A percentile compares a stretch with the other conserved stretches of the same genome.
Conservation (phyloP, 2,113 vertebrate species). For the Epinephelus lanceolatus region DNA sequence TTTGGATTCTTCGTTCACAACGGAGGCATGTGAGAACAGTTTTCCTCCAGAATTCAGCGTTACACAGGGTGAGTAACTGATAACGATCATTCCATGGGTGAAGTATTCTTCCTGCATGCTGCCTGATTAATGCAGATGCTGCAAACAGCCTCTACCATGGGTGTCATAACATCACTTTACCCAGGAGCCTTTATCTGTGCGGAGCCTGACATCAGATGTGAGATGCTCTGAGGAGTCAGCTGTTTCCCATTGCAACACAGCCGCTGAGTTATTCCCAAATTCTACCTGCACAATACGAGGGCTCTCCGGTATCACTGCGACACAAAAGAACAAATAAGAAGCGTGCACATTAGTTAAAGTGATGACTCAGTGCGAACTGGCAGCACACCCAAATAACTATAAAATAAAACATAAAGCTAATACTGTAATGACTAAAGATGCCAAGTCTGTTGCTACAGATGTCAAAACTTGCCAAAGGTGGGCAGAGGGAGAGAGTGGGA, state of each 20-base stretch:
- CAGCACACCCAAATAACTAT: neutral
- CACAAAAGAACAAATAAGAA: conserved; percentile 2
- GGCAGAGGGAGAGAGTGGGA: neutral
- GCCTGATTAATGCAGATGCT: neutral
- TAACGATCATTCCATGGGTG: too few species aligned
- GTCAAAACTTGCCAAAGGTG: neutral
- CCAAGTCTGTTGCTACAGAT: neutral
- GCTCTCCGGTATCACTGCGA: conserved; percentile 79
- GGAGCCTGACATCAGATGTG: conserved; percentile 63
- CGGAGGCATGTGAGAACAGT: too few species aligned
- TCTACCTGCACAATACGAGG: conserved; percentile 67
- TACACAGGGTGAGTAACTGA: too few species aligned
- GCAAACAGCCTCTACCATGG: neutral
- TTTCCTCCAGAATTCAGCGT: too few species aligned
- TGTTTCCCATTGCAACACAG: conserved; percentile 72
- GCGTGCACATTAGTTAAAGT: accelerated
- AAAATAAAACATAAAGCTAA: neutral
- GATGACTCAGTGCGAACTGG: neutral
- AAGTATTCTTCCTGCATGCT: neutral
- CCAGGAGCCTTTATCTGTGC: conserved; percentile 46
- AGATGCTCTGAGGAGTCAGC: conserved; percentile 34
- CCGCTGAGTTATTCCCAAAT: conserved; percentile 64
- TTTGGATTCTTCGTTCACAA: too few species aligned
- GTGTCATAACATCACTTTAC: conserved; percentile 65
- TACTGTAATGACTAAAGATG: neutral